A percentile compares a stretch with the other conserved stretches of the same genome.
Evolutionary conservation across 2,113 vertebrate species (phyloP).

Genomic region (Archilochus colubris): DNA sequence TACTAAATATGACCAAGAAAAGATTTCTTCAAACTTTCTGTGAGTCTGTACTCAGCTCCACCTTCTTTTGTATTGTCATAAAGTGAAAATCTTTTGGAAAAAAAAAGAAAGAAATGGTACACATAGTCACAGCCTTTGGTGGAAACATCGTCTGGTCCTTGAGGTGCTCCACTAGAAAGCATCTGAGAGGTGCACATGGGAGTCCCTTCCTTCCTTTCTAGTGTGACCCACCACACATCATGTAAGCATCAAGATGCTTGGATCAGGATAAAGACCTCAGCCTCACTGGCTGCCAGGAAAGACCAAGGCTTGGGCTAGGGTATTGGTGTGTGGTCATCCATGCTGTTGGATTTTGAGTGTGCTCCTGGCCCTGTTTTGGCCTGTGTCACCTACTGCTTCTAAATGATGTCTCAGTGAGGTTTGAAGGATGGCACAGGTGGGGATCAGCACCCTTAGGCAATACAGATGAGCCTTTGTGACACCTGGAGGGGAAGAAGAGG

Average conservation of each 20-base stretch:
- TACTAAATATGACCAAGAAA: not conserved
- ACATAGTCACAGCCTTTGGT: not conserved
- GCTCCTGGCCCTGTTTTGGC: not conserved
- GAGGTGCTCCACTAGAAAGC: not conserved
- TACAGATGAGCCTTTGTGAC: not conserved
- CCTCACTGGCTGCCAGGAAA: not conserved
- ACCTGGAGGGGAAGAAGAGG: fast-evolving
- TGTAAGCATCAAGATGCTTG: not conserved
- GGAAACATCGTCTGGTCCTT: not conserved
- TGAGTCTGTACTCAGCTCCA: not conserved
- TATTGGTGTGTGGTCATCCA: not conserved
- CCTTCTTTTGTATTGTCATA: not conserved
- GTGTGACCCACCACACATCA: not conserved
- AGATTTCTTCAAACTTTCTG: not conserved
- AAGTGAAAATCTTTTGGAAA: not conserved
- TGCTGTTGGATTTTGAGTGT: not conserved
- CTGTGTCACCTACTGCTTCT: not conserved
- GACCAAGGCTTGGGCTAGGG: not conserved
- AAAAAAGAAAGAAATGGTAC: not conserved
- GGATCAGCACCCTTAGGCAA: not conserved
- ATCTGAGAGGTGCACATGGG: not conserved
- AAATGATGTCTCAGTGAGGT: fast-evolving
- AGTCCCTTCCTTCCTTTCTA: not conserved
- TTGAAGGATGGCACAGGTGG: not conserved
- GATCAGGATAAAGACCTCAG: not conserved